Conservation (phyloP, 2,888 invertebrate genomes). For the Hypsopygia costalis region DNA sequence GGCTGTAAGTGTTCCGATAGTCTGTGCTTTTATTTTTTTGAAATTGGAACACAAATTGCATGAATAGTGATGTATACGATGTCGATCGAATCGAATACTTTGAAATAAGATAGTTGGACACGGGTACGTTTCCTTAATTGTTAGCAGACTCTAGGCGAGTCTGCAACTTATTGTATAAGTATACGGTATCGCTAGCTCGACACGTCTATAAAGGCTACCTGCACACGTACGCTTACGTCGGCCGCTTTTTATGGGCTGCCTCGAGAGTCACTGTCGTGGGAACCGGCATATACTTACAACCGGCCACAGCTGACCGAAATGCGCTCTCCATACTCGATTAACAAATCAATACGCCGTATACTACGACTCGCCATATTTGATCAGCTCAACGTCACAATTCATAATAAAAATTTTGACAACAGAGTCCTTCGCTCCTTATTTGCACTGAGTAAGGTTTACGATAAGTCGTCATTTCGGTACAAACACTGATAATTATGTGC, state of each 20-base stretch:
- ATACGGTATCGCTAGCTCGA: slow-evolving; percentile 53
- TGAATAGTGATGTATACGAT: slow-evolving; percentile 16
- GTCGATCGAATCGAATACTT: slow-evolving; percentile 2
- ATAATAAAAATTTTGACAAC: slow-evolving; percentile 49
- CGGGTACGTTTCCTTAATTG: slow-evolving; percentile 46
- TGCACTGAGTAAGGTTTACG: slow-evolving; percentile 24
- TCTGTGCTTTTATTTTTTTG: too few species aligned
- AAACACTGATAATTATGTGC: slow-evolving; percentile 31
- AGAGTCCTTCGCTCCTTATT: slow-evolving; percentile 47
- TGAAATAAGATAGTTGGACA: background rate
- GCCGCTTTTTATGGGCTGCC: slow-evolving; percentile 72
- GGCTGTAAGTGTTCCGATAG: too few species aligned
- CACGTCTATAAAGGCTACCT: slow-evolving; percentile 69
- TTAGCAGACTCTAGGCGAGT: slow-evolving; percentile 31
- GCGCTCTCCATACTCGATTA: slow-evolving; percentile 77
- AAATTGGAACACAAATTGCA: slow-evolving; percentile 26
- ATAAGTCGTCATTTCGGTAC: slow-evolving; percentile 27
- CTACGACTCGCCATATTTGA: slow-evolving; percentile 59
- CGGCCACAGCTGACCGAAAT: slow-evolving; percentile 78
- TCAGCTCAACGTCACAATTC: slow-evolving; percentile 45
- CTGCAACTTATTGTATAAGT: slow-evolving; percentile 39
- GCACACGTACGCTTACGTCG: slow-evolving; percentile 72
- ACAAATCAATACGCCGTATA: slow-evolving; percentile 72
- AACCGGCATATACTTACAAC: slow-evolving; percentile 75
- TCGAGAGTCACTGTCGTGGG: slow-evolving; percentile 75